Percentiles rank a stretch among this genome's conserved stretches.
Evolutionary conservation across 1,140 invertebrate species (phyloP).

Genomic region (Gonatopus flavifemur): DNA sequence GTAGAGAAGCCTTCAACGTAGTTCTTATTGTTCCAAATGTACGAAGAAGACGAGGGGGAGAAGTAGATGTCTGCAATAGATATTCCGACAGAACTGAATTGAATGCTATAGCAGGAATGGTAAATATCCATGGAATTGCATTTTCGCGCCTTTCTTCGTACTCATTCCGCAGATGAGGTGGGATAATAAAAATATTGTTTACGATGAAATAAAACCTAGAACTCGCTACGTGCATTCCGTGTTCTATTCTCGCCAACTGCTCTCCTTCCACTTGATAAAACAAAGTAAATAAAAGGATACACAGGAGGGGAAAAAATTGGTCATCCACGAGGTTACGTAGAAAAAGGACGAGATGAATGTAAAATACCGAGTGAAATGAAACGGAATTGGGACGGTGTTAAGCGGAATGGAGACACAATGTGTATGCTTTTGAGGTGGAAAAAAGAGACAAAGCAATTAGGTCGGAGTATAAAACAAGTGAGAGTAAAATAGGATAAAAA

Average conservation of each 20-base stretch:
- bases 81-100: too few relatives aligned
- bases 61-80: background rate
- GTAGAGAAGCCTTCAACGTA: too few relatives aligned
- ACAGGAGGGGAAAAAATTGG: background rate
- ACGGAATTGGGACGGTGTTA: background rate
- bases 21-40: background rate
- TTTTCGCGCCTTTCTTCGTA: constrained; percentile 1
- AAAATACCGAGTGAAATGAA: constrained; percentile 10
- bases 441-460: too few relatives aligned
- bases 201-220: constrained; percentile 25
- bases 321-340: background rate
- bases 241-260: background rate
- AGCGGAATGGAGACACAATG: too few relatives aligned
- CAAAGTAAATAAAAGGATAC: constrained; percentile 19
- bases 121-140: constrained; percentile 12
- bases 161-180: constrained; percentile 13
- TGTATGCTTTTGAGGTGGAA: too few relatives aligned
- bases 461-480: too few relatives aligned
- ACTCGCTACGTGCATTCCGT: background rate
- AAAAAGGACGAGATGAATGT: constrained; percentile 5
- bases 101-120: constrained; percentile 1
- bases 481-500: too few relatives aligned
- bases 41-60: background rate
- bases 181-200: constrained; percentile 37
- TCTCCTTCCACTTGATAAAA: constrained; percentile 4